A percentile compares a stretch with the other conserved stretches of the same genome.
Evolutionary conservation across 2,888 invertebrate species (phyloP).

Genomic region (Malacosoma neustria): DNA sequence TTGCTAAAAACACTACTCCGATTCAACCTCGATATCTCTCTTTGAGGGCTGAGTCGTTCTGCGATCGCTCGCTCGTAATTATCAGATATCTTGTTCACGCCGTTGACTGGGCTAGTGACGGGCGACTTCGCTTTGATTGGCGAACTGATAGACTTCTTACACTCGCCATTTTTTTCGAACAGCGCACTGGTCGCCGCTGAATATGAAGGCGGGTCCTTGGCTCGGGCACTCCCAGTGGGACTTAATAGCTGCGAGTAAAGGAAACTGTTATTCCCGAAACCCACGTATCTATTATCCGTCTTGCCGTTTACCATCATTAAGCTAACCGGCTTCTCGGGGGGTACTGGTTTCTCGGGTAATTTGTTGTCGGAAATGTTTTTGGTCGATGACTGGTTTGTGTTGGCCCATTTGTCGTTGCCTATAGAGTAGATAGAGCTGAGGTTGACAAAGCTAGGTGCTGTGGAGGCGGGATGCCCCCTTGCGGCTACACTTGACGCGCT

Average conservation of each 20-base stretch:
- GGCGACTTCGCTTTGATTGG: slow-evolving; percentile 42
- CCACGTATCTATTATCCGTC: slow-evolving; percentile 52
- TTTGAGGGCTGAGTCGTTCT: slow-evolving; percentile 53
- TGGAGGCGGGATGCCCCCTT: slow-evolving; percentile 11
- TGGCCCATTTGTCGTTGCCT: slow-evolving; percentile 45
- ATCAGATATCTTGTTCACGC: slow-evolving; percentile 65
- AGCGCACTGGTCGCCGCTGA: slow-evolving; percentile 46
- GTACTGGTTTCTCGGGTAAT: slow-evolving; percentile 53
- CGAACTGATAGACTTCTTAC: slow-evolving; percentile 16
- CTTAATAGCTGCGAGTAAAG: slow-evolving; percentile 57
- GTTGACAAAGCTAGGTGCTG: slow-evolving; percentile 43
- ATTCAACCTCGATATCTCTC: slow-evolving; percentile 44
- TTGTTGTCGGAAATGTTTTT: slow-evolving; percentile 50
- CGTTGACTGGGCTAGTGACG: slow-evolving; percentile 52
- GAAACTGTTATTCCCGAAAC: slow-evolving; percentile 64
- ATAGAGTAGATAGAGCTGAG: slow-evolving; percentile 65
- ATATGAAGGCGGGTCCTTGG: slow-evolving; percentile 59
- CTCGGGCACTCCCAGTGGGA: slow-evolving; percentile 39
- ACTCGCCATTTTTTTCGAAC: slow-evolving; percentile 36
- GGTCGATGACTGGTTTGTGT: slow-evolving; percentile 11
- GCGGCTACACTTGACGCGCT: slow-evolving; percentile 21
- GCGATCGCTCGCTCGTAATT: slow-evolving; percentile 66
- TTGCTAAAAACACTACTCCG: slow-evolving; percentile 59
- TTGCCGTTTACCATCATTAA: slow-evolving; percentile 67
- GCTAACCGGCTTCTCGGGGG: slow-evolving; percentile 66